phyloP scores from a whole-genome alignment of 2,888 invertebrate genomes.

The Protonemura montana region DNA sequence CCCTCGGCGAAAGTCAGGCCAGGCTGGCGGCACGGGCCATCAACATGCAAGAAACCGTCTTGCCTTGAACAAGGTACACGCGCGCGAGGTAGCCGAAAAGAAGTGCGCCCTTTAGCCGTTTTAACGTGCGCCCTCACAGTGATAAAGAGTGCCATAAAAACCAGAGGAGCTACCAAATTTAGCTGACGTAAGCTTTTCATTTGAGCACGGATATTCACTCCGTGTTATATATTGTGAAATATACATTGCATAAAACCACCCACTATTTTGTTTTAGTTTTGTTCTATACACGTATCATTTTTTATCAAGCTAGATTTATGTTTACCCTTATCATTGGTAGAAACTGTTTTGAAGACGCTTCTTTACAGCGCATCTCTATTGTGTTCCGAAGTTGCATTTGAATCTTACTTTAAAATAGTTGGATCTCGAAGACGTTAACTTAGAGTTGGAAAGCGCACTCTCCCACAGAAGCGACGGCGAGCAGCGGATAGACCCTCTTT shows the following conservation, averaged over 20 bases:
- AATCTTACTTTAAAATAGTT: conserved; percentile 2
- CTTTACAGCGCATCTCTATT: neutral
- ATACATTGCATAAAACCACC: neutral
- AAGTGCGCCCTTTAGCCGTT: conserved; percentile 7
- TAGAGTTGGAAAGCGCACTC: neutral
- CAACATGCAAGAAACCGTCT: conserved; percentile 5
- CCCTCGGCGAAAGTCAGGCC: neutral
- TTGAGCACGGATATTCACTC: neutral
- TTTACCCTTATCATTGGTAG: neutral
- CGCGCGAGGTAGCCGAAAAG: neutral
- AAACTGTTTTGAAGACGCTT: neutral
- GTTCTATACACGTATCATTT: neutral
- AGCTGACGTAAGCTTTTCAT: conserved; percentile 12
- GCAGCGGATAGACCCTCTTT: conserved; percentile 29
- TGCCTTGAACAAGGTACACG: neutral
- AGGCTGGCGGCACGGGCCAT: neutral
- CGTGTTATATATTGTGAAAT: neutral
- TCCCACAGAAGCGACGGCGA: neutral
- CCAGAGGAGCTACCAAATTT: conserved; percentile 7
- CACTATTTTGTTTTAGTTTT: neutral
- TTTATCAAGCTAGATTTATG: neutral
- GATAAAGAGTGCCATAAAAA: conserved; percentile 1
- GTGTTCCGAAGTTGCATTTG: neutral
- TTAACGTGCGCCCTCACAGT: neutral
- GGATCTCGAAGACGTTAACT: neutral